Base-by-base conservation (phyloP, 2,113 vertebrate species). In the Antechinus stuartii region DNA sequence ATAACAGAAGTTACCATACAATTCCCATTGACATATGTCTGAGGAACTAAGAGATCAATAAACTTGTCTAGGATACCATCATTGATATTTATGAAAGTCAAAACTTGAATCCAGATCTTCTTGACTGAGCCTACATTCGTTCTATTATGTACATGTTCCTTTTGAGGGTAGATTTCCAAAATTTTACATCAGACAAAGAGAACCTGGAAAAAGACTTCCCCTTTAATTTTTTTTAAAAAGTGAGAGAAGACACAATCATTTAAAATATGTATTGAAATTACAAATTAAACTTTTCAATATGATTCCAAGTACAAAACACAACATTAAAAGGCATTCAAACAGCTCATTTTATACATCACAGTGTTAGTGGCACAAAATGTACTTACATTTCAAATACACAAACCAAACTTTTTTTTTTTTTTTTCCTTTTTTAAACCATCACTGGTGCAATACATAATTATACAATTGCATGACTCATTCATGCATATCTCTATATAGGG, bases 341-440 rank as follows among this genome's bases (percentile, higher is more conserved):
- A 97, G 97, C 94, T 98, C 98, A 84, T 96, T 98, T 98, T 98
- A 96, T 98, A 99, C 99, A 99, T 99, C 99, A 99, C 99, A 99
- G 99, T 99, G 99, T 99, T 98, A 98, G 99, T 99, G 99, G 98
- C 99, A 99, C 99, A 98, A 98, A 98, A 98, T 96, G 96, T 97
- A 98, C 97, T 98, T 98, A 99, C 98, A 98, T 95, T 96, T 97
- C 98, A 96, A 98, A 98, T 98, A 98, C 98, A 97, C 95, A 96
- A 96, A 98, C 94, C 91, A 26, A 98, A 90, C 76, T 97, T 96
- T 93, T 95, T 97, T 42, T 96, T 93, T 95, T 97, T 42, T 98
- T 98, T 97, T 91, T 96, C 95, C 97, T 98, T 98, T 92, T 56
- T n/a, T 42, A 92, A 5, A 93, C 94, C 94, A 95, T 98, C 97